Percentiles rank a stretch among this genome's conserved stretches.
These are phyloP conservation scores for Halictus quadricinctus DNA, from an alignment of 2,888 invertebrate species.

Conservation along the genomic window DNA sequence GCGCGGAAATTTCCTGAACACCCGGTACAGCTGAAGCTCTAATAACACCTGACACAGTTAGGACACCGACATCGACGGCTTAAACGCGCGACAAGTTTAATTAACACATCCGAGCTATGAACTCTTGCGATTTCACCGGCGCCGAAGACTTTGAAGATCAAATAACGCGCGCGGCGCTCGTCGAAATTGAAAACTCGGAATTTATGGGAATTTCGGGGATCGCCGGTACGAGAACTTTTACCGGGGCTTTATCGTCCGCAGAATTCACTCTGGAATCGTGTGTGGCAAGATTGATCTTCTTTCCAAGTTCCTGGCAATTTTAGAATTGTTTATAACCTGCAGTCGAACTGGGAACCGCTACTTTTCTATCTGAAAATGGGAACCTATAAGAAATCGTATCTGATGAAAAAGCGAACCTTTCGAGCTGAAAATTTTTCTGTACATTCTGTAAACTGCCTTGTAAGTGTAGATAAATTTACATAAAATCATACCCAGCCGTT, in stretches of 20 bases:
- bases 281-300: background rate
- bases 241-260: background rate
- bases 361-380: background rate
- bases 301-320: background rate
- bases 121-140: conserved; percentile 4
- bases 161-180: background rate
- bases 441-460: background rate
- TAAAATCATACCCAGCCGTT: background rate
- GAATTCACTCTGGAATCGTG: background rate
- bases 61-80: conserved; percentile 15
- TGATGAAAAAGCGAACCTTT: background rate
- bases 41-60: conserved; percentile 41
- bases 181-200: conserved; percentile 2
- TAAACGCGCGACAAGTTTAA: conserved; percentile 31
- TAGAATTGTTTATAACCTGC: background rate
- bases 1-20: background rate
- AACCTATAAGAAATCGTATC: background rate
- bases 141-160: conserved; percentile 13
- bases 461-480: background rate
- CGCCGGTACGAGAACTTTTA: background rate
- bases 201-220: background rate
- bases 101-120: conserved; percentile 24
- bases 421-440: background rate
- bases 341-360: background rate
- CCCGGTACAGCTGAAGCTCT: conserved; percentile 15